These are phyloP conservation scores for Eira barbara DNA, from an alignment of 2,113 vertebrate genomes.

Conservation along the genomic window DNA sequence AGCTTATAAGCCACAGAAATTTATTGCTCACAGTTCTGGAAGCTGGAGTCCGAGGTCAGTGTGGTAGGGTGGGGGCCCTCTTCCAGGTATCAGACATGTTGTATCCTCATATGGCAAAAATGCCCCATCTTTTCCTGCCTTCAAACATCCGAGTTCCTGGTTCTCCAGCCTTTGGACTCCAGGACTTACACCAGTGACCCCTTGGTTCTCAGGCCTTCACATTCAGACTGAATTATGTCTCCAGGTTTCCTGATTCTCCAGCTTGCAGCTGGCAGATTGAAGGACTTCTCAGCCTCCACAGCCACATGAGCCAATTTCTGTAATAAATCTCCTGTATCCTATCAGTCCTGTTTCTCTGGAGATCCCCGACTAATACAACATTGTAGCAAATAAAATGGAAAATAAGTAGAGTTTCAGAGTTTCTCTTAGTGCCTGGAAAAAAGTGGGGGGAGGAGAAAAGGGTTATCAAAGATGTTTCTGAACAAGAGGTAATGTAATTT, in stretches of 20 bases:
- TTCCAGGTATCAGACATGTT: background rate
- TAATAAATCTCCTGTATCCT: background rate
- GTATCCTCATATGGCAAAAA: background rate
- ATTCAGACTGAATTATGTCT: background rate
- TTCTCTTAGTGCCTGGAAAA: background rate
- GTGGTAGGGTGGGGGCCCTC: background rate
- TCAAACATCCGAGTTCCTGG: background rate
- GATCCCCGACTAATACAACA: background rate
- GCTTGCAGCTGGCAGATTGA: background rate
- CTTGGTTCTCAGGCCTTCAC: background rate
- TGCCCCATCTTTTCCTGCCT: background rate
- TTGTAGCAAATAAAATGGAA: background rate
- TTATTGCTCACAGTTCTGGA: background rate
- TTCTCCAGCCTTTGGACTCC: background rate
- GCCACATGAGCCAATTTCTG: background rate
- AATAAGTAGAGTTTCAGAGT: background rate
- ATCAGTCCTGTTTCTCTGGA: background rate
- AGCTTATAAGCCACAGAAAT: background rate
- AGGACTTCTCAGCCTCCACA: background rate
- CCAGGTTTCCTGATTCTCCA: background rate
- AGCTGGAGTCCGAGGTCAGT: background rate
- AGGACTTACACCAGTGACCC: background rate
- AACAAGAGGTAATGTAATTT: background rate
- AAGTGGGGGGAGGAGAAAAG: background rate
- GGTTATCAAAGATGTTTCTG: background rate